A percentile compares a stretch with the other conserved stretches of the same genome.
phyloP scores from a whole-genome alignment of 1,140 invertebrate genomes.

The Dysdera silvatica region DNA sequence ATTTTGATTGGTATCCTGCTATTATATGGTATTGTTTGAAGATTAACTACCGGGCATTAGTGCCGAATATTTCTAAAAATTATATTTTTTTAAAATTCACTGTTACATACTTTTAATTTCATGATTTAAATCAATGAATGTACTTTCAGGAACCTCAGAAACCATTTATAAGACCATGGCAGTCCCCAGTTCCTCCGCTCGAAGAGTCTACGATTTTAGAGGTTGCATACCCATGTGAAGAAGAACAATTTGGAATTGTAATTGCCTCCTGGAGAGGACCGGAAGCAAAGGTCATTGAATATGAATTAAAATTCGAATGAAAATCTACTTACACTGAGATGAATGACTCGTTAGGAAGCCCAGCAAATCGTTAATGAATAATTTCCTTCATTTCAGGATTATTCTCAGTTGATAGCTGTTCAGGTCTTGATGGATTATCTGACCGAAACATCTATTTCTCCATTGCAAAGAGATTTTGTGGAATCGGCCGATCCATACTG shows the following conservation, averaged over 20 bases:
- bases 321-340: too few species aligned
- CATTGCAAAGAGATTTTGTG: slow-evolving; percentile 73
- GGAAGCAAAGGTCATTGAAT: slow-evolving; percentile 37
- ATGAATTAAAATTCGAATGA: neutral
- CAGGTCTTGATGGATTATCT: slow-evolving; percentile 73
- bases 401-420: slow-evolving; percentile 52
- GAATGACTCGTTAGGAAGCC: too few species aligned
- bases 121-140: slow-evolving; percentile 21
- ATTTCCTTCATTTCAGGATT: slow-evolving; percentile 37
- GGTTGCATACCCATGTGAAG: slow-evolving; percentile 69
- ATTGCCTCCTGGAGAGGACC: slow-evolving; percentile 76
- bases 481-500: slow-evolving; percentile 73
- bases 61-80: too few species aligned
- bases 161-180: slow-evolving; percentile 65
- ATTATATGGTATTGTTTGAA: too few species aligned
- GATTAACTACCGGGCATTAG: too few species aligned
- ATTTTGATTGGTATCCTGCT: too few species aligned
- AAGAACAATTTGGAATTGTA: slow-evolving; percentile 75
- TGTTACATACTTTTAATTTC: neutral
- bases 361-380: neutral
- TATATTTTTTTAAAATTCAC: too few species aligned
- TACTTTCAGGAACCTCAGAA: slow-evolving; percentile 50
- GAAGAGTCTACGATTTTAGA: slow-evolving; percentile 47
- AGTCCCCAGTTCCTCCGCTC: slow-evolving; percentile 58
- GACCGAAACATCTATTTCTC: slow-evolving; percentile 71